Conservation (phyloP, 2,888 invertebrate species). For the Lasioglossum morio region DNA sequence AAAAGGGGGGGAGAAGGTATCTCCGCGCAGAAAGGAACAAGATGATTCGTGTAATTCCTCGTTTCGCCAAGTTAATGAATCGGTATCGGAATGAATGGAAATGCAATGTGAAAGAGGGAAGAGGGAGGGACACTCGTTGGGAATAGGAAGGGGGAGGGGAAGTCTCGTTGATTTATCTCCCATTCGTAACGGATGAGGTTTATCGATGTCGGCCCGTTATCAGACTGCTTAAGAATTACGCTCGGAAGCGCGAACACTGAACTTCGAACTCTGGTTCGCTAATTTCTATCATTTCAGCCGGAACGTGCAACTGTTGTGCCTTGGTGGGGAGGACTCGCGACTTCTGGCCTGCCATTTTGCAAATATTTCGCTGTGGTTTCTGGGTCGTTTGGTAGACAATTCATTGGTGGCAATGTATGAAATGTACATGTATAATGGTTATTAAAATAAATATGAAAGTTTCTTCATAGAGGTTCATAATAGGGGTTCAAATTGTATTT, state of each 20-base stretch:
- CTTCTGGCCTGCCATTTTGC: not conserved
- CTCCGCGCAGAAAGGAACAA: constrained; percentile 30
- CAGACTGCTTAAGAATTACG: constrained; percentile 50
- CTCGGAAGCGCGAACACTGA: constrained; percentile 68
- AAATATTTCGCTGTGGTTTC: not conserved
- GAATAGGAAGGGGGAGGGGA: constrained; percentile 26
- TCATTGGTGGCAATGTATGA: not conserved
- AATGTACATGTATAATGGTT: no score
- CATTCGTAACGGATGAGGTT: constrained; percentile 67
- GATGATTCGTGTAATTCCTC: constrained; percentile 63
- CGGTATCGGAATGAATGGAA: constrained; percentile 78
- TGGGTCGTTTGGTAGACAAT: not conserved
- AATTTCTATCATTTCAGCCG: constrained; percentile 33
- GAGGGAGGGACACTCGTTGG: constrained; percentile 42
- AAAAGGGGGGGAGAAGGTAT: not conserved
- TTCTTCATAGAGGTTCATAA: no score
- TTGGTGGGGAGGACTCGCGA: not conserved
- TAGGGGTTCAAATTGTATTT: no score
- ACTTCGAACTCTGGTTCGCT: constrained; percentile 50
- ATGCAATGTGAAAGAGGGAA: constrained; percentile 66
- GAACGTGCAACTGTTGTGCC: not conserved
- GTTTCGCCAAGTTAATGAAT: constrained; percentile 74
- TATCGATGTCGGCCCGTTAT: constrained; percentile 73
- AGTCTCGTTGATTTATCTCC: constrained; percentile 64
- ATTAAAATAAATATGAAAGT: no score